Evolutionary conservation across 1,140 invertebrate species (phyloP), one percentile per base, ranked within the genome.

Genomic region (Aleiodes sp.): DNA sequence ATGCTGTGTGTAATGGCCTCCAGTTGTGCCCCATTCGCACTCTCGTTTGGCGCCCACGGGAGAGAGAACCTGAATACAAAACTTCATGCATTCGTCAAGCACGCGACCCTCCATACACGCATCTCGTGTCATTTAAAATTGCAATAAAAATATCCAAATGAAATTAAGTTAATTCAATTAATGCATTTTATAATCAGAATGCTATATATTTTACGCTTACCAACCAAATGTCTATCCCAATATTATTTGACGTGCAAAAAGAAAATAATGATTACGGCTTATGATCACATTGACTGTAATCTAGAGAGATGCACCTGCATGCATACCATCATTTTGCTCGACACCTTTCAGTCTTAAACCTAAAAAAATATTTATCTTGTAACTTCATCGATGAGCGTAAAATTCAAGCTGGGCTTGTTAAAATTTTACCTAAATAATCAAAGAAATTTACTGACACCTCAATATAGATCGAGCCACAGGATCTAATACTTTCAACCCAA

Each of bases 1-100:
- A 68, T 31, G 16, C 41, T n/a, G 29, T 37, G 80, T 84, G 79
- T 78, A 63, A 65, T 85, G 82, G 78, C 82, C 78, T 75, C 65
- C 37, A 57, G 56, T 52, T 68, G 59, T 52, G 73, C 73, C 74
- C 75, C 78, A 80, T 81, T 75, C 76, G 75, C 78, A 76, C 77
- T 76, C 74, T 76, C 76, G 78, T 80, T 80, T 74, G 19, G 75
- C 81, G 79, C 82, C 80, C 80, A 82, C 80, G 76, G 75, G 75
- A 71, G 76, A 72, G 59, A 70, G 70, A 75, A 63, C 56, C 70
- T 72, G 70, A 64, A 60, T 64, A 71, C 74, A 75, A 77, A 73
- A 75, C 71, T 70, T 70, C 21, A 16, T 74, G 68, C 75, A 81
- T 84, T 75, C 76, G 78, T 82, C 82, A 80, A 81, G 78, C 65